Conservation (phyloP, 37 sponge, comb jelly and placozoan species). For the Hormiphora californensis region DNA sequence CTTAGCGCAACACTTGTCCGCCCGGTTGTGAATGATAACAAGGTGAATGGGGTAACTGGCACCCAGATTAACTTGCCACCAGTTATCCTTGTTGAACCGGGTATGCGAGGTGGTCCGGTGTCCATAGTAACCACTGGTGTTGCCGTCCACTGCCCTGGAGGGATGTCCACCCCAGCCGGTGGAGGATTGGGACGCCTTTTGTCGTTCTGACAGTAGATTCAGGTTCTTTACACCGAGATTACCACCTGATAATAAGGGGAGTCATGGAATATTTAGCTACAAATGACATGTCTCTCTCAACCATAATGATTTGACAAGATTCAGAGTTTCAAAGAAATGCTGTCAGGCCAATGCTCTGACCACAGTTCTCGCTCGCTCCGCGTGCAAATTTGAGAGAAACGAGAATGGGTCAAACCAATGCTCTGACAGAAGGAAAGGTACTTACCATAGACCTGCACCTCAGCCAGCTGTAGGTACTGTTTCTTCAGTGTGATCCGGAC, state of each 20-base stretch:
- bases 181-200: not conserved
- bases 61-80: not conserved
- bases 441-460: not conserved
- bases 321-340: too few relatives aligned
- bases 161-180: not conserved
- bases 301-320: too few relatives aligned
- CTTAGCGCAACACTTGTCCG: not conserved
- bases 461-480: not conserved
- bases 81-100: conserved; percentile 28
- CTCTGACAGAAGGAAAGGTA: too few relatives aligned
- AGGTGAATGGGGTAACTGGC: not conserved
- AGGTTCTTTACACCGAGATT: not conserved
- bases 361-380: too few relatives aligned
- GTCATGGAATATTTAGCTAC: too few relatives aligned
- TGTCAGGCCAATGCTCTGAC: too few relatives aligned
- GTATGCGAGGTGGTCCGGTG: not conserved
- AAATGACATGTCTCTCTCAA: too few relatives aligned
- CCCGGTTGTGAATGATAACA: not conserved
- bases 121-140: not conserved
- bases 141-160: not conserved
- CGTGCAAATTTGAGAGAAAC: too few relatives aligned
- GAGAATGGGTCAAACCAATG: too few relatives aligned
- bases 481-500: not conserved
- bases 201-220: not conserved
- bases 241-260: too few relatives aligned